phyloP scores from a whole-genome alignment of 1,140 invertebrate species.

The Gryllus bimaculatus region DNA sequence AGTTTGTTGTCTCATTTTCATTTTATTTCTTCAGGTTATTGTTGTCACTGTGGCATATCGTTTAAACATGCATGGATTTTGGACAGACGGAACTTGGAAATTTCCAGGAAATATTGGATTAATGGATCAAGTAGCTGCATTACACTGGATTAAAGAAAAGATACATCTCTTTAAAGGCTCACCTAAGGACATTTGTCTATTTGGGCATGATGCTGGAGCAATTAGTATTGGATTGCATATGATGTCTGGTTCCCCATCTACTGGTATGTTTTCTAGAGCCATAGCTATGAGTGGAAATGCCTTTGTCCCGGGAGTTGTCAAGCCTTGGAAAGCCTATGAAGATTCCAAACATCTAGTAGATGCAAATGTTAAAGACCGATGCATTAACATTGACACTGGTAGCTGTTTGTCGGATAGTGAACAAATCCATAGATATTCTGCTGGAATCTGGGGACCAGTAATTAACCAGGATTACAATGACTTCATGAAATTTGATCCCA shows the following conservation, averaged over 20 bases:
- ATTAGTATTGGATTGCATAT: slow-evolving; percentile 63
- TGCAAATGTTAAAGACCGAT: background rate
- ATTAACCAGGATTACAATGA: slow-evolving; percentile 41
- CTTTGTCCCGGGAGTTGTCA: slow-evolving; percentile 33
- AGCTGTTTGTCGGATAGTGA: background rate
- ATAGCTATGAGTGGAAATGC: slow-evolving; percentile 67
- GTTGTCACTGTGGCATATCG: slow-evolving; percentile 69
- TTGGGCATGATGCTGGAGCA: slow-evolving; percentile 74
- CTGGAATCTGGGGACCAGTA: slow-evolving; percentile 12
- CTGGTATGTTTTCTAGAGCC: slow-evolving; percentile 50
- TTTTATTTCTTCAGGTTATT: slow-evolving; percentile 44
- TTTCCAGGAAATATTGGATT: slow-evolving; percentile 85
- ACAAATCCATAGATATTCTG: background rate
- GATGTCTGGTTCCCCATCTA: slow-evolving; percentile 46
- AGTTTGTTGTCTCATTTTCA: too few species aligned
- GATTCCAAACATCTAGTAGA: background rate
- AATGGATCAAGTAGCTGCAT: slow-evolving; percentile 79
- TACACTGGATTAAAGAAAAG: slow-evolving; percentile 78
- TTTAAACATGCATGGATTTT: slow-evolving; percentile 82
- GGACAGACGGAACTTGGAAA: slow-evolving; percentile 69
- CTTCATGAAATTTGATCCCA: slow-evolving; percentile 45
- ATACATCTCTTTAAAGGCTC: slow-evolving; percentile 81
- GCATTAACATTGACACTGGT: background rate
- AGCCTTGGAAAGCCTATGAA: background rate
- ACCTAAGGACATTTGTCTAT: slow-evolving; percentile 70